phyloP scores from a whole-genome alignment of 2,888 invertebrate genomes.

The Tanytarsus gracilentus region DNA sequence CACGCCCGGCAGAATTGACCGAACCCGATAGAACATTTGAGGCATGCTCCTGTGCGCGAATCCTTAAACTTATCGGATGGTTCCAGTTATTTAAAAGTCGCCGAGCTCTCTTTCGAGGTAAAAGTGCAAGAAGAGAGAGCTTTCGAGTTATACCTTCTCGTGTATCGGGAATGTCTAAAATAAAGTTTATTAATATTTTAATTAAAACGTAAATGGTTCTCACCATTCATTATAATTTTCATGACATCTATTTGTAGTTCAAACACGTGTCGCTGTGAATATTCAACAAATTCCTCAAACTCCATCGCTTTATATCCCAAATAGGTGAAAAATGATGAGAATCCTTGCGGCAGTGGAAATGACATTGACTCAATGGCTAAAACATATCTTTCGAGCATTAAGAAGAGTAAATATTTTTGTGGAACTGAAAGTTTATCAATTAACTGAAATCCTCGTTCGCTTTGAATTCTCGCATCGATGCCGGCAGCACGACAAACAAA shows the following conservation, averaged over 20 bases:
- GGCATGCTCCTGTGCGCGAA: conserved; percentile 74
- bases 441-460: conserved; percentile 66
- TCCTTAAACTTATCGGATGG: conserved; percentile 64
- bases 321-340: conserved; percentile 81
- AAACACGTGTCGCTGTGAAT: conserved; percentile 73
- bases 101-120: conserved; percentile 69
- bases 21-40: conserved; percentile 68
- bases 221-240: conserved; percentile 72
- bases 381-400: conserved; percentile 71
- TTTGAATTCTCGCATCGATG: conserved; percentile 57
- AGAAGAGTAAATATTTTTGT: conserved; percentile 63
- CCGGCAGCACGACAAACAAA: conserved; percentile 60
- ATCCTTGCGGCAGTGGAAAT: conserved; percentile 77
- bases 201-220: conserved; percentile 31
- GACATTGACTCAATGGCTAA: conserved; percentile 69
- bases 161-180: conserved; percentile 45
- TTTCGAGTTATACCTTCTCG: conserved; percentile 56
- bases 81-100: conserved; percentile 69
- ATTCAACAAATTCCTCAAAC: conserved; percentile 72
- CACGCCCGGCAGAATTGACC: conserved; percentile 46
- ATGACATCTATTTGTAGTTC: conserved; percentile 81
- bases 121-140: conserved; percentile 59
- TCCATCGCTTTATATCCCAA: conserved; percentile 70
- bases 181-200: conserved; percentile 23
- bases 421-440: conserved; percentile 69